phyloP scores from a whole-genome alignment of 2,797 vertebrate species.

The Sylvia borin region DNA sequence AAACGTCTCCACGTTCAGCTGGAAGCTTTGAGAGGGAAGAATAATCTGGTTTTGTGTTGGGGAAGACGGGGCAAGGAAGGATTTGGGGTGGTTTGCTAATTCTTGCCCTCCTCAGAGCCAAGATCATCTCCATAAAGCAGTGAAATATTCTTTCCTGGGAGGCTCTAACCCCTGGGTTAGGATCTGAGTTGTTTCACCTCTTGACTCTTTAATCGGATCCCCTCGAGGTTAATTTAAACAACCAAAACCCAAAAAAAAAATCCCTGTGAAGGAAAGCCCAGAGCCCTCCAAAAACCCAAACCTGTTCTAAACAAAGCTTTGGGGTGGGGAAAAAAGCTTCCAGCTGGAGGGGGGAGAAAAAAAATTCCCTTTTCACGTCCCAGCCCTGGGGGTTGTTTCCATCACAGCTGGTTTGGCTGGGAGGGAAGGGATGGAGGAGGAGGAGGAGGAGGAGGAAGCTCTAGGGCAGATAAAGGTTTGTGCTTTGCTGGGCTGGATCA shows the following conservation, averaged over 20 bases:
- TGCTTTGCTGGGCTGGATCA: background rate
- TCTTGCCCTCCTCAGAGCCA: background rate
- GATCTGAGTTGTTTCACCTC: background rate
- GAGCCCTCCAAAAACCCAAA: background rate
- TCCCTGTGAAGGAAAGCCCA: background rate
- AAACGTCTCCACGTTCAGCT: background rate
- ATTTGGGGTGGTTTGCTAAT: background rate
- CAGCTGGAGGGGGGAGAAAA: background rate
- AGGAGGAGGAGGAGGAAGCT: background rate
- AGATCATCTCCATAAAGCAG: background rate
- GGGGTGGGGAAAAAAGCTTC: rapidly evolving
- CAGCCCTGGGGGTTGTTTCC: background rate
- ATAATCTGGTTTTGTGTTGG: background rate
- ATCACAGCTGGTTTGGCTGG: background rate
- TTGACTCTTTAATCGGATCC: conserved; percentile 28
- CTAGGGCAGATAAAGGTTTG: background rate
- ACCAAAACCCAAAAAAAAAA: background rate
- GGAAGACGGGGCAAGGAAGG: background rate
- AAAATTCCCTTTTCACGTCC: rapidly evolving
- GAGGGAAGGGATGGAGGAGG: background rate
- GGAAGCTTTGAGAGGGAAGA: background rate
- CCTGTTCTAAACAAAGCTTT: background rate
- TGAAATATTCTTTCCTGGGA: background rate
- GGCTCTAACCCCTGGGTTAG: background rate
- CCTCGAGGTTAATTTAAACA: conserved; percentile 22